phyloP scores from a whole-genome alignment of 2,797 vertebrate species.

The Anableps anableps region DNA sequence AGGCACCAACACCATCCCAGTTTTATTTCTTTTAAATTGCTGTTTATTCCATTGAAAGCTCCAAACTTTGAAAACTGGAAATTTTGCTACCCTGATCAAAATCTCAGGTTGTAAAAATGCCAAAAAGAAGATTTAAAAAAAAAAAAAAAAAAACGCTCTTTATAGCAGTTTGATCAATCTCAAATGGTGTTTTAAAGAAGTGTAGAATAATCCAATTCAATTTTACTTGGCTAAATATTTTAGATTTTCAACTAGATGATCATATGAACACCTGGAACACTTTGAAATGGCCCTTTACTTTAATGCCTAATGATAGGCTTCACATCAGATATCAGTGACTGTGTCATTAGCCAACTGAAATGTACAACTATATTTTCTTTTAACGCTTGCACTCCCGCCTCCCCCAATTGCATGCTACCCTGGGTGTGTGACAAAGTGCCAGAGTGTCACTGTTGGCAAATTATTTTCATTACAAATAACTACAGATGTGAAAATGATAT shows the following conservation, averaged over 20 bases:
- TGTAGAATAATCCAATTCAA: neutral
- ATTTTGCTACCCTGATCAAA: neutral
- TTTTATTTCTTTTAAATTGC: neutral
- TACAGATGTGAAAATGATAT: neutral
- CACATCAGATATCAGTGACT: neutral
- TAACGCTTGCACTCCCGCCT: neutral
- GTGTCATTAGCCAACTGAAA: neutral
- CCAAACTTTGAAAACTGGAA: neutral
- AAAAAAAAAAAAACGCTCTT: neutral
- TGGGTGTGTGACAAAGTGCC: neutral
- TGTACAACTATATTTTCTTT: neutral
- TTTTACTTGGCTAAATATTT: neutral
- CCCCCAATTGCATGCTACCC: neutral
- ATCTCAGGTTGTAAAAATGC: neutral
- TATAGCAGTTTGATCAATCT: neutral
- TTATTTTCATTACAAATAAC: neutral
- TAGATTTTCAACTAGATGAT: neutral
- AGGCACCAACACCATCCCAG: neutral
- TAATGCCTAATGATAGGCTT: neutral
- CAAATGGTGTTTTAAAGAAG: neutral
- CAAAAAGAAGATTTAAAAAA: too few relatives aligned
- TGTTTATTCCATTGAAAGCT: neutral
- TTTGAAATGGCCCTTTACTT: neutral
- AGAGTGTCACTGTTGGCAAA: neutral
- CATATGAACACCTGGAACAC: neutral